Evolutionary conservation across 2,888 invertebrate species (phyloP), one percentile per base, ranked within the genome.

Genomic region (Podotricha telesiphe): DNA sequence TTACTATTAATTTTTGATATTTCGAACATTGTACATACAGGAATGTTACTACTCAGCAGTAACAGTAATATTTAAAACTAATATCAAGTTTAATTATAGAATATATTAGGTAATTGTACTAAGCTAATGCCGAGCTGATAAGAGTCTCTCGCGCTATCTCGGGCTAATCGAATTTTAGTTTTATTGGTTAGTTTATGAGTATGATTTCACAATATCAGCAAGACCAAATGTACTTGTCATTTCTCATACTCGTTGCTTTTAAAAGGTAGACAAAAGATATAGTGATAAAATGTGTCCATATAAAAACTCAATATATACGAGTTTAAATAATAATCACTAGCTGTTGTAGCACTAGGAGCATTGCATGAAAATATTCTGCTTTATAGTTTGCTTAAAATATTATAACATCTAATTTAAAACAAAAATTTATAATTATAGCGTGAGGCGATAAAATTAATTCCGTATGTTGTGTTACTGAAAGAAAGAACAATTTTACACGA

Each of bases 401-500:
- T 47, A 37, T 22, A 62, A 50, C 37, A 62, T 37, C 50, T 48
- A 62, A 62, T 62, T 62, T 62, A 50, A 62, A 50, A 62, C 47
- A 20, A 69, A 56, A 61, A 55, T 62, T 55, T 17, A 50, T 70
- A 59, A 64, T 58, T 28, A 19, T 71, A 48, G 68, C 71, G 68
- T 71, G 71, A 58, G 65, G 34, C 62, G 62, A 56, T 47, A 62
- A 65, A 66, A 71, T 71, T 68, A 71, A 71, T 68, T 63, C 51
- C 40, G 8, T 45, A 22, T 50, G 61, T 63, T 55, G 66, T 69
- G 56, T 68, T 55, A 68, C 68, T 65, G 71, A 71, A 71, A 68
- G 59, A 61, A 61, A 40, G 61, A 65, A 71, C 68, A 71, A 68
- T 71, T 71, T 68, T 71, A 71, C 68, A 71, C 68, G 65, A 68